phyloP scores from a whole-genome alignment of 2,113 vertebrate species.

The Pygoscelis antarcticus region DNA sequence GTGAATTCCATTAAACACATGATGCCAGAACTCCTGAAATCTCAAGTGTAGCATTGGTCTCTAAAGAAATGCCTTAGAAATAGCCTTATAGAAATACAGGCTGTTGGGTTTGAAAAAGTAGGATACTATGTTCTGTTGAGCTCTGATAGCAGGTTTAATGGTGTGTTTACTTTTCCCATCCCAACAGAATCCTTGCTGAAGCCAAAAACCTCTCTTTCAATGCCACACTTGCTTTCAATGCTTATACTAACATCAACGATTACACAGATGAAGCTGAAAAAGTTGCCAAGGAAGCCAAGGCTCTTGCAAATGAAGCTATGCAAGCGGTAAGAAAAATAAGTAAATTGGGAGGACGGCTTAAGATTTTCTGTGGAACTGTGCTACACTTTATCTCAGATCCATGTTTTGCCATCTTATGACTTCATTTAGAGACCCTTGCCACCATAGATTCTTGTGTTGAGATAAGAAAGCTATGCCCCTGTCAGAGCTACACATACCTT shows the following conservation, averaged over 20 bases:
- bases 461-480: background rate
- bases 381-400: background rate
- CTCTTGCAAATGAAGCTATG: conserved; percentile 84
- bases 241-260: conserved; percentile 95
- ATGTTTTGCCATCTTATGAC: background rate
- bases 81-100: background rate
- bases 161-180: conserved; percentile 21
- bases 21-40: background rate
- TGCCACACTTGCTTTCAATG: conserved; percentile 94
- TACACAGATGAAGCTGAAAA: conserved; percentile 88
- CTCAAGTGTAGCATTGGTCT: background rate
- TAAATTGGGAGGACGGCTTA: background rate
- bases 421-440: background rate
- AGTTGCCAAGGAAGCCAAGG: conserved; percentile 86
- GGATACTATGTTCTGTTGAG: background rate
- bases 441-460: background rate
- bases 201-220: conserved; percentile 97
- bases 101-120: background rate
- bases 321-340: conserved; percentile 79
- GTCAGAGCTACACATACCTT: background rate
- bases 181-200: conserved; percentile 89
- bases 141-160: background rate
- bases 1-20: background rate
- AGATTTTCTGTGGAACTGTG: background rate
- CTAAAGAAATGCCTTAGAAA: background rate